Conservation (phyloP, 2,113 vertebrate species). For the Felis chaus region DNA sequence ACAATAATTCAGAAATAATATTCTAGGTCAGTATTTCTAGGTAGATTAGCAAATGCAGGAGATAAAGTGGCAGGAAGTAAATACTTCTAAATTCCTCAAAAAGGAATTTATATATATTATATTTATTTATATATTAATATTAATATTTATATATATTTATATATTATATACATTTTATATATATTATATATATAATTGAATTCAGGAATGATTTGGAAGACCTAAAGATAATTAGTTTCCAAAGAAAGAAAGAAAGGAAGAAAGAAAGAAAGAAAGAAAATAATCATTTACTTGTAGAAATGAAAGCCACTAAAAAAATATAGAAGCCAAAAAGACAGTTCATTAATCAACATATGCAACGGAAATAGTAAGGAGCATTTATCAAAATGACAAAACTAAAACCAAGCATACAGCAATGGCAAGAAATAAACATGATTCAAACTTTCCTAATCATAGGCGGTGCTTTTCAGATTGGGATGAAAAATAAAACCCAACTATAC, state of each 20-base stretch:
- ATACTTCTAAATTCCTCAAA: neutral
- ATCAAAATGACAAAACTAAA: slow-evolving; percentile 22
- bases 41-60: neutral
- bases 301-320: neutral
- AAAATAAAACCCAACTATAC: neutral
- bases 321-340: neutral
- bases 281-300: neutral
- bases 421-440: slow-evolving; percentile 15
- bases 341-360: neutral
- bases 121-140: neutral
- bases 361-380: neutral
- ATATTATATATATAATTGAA: neutral
- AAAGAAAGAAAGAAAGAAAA: neutral
- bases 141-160: neutral
- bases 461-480: neutral
- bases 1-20: slow-evolving; percentile 1
- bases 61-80: neutral
- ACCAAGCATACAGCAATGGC: neutral
- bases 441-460: neutral
- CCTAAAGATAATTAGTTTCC: neutral
- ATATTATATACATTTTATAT: too few relatives aligned
- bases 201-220: slow-evolving; percentile 15
- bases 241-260: neutral
- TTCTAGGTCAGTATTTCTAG: neutral
- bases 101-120: neutral